Evolutionary conservation across 2,113 vertebrate genomes (phyloP).

Genomic region (Fregetta grallaria): DNA sequence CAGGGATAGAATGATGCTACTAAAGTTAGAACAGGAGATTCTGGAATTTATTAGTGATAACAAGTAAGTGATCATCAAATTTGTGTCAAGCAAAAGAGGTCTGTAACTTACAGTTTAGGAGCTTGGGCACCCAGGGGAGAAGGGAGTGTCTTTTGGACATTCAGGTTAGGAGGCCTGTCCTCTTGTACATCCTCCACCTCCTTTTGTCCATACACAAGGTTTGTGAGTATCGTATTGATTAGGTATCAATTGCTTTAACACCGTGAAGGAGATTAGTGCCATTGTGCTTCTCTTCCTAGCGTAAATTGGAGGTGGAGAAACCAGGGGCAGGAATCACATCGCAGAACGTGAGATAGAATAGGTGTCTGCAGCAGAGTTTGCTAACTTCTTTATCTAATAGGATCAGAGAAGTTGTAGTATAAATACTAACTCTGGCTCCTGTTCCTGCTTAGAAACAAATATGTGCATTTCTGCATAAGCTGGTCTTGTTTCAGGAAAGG

Average conservation of each 20-base stretch:
- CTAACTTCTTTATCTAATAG: neutral
- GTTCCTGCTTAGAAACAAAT: neutral
- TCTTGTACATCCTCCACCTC: neutral
- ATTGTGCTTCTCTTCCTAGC: neutral
- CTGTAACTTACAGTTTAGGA: rapidly evolving
- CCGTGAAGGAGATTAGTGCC: neutral
- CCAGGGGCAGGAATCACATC: neutral
- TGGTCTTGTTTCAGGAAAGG: neutral
- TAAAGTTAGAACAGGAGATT: conserved; percentile 99
- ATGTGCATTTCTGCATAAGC: neutral
- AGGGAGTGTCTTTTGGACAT: neutral
- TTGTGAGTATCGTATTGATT: neutral
- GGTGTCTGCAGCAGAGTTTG: neutral
- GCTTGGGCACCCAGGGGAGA: neutral
- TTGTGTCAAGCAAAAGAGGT: too few species aligned
- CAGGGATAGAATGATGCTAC: conserved; percentile 99
- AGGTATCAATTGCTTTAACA: neutral
- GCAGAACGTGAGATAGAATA: neutral
- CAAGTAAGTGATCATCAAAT: conserved; percentile 80
- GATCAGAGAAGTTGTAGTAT: neutral
- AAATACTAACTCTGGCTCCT: neutral
- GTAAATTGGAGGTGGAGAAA: neutral
- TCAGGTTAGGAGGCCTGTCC: neutral
- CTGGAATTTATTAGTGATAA: conserved; percentile 98
- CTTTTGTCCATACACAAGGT: neutral